Conservation (phyloP, 2,797 vertebrate species). For the Pempheris klunzingeri region DNA sequence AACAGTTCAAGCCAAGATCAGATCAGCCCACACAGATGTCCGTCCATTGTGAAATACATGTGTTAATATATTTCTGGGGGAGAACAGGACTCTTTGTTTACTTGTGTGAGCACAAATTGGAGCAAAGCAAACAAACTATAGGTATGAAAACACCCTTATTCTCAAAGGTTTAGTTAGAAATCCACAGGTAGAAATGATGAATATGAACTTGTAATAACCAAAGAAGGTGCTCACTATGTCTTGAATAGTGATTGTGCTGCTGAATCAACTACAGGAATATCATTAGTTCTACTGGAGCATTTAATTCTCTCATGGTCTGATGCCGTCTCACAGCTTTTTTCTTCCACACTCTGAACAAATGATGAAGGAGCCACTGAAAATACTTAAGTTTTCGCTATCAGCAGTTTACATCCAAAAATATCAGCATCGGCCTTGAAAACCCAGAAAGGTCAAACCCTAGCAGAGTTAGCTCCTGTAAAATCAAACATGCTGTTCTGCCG, state of each 20-base stretch:
- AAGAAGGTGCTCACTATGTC: not conserved
- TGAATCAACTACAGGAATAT: constrained; percentile 35
- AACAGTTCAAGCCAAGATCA: no score
- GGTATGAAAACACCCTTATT: no score
- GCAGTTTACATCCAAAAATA: constrained; percentile 67
- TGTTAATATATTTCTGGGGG: no score
- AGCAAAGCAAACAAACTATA: no score
- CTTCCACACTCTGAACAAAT: constrained; percentile 31
- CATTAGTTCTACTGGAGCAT: constrained; percentile 36
- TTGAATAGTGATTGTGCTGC: constrained; percentile 10
- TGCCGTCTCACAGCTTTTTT: constrained; percentile 28
- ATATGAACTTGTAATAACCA: not conserved
- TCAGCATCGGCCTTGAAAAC: constrained; percentile 67
- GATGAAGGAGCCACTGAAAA: constrained; percentile 47
- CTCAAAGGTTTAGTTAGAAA: no score
- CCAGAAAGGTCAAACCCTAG: constrained; percentile 71
- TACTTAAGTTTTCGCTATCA: constrained; percentile 40
- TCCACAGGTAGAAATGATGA: not conserved
- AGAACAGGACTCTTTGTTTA: no score
- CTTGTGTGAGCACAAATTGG: no score
- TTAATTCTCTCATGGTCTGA: constrained; percentile 39
- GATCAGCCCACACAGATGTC: no score
- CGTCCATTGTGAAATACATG: no score
- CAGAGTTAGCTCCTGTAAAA: constrained; percentile 69
- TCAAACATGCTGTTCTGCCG: constrained; percentile 73